Evolutionary conservation across 2,888 invertebrate species (phyloP).

Genomic region (Epirrita christyi): DNA sequence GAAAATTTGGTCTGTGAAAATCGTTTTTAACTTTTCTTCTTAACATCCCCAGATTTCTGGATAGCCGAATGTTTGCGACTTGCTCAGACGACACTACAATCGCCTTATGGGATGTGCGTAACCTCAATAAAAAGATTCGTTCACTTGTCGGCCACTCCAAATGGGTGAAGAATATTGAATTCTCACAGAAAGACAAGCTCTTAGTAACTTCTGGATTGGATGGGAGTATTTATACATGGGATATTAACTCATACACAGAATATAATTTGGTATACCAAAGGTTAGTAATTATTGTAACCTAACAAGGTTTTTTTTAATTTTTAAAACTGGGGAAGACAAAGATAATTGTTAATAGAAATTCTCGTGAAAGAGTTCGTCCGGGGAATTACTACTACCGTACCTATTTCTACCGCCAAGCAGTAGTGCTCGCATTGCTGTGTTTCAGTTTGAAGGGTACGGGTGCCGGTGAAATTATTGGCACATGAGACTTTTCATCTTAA

Average conservation of each 20-base stretch:
- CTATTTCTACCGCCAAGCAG: no score
- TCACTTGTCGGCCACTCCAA: constrained; percentile 94
- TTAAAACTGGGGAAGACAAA: no score
- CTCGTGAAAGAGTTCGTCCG: no score
- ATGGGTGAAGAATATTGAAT: constrained; percentile 99
- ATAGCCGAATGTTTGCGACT: constrained; percentile 94
- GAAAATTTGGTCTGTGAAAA: no score
- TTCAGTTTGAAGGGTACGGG: no score
- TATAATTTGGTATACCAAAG: constrained; percentile 89
- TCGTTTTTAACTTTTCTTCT: background rate
- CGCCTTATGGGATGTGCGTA: constrained; percentile 96
- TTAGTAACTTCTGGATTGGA: constrained; percentile 97
- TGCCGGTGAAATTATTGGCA: no score
- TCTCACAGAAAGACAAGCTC: constrained; percentile 92
- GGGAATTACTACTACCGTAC: no score
- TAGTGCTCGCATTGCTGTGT: no score
- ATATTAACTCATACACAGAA: constrained; percentile 94
- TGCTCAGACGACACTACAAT: constrained; percentile 98
- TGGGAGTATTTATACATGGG: constrained; percentile 97
- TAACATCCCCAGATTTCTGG: constrained; percentile 88
- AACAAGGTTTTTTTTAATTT: no score
- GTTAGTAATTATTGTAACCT: constrained; percentile 2
- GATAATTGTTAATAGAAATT: no score
- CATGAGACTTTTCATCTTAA: no score
- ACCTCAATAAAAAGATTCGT: constrained; percentile 90